Percentiles rank a stretch among this genome's conserved stretches.
Conservation (phyloP, 2,113 vertebrate species). For the Mus pahari region DNA sequence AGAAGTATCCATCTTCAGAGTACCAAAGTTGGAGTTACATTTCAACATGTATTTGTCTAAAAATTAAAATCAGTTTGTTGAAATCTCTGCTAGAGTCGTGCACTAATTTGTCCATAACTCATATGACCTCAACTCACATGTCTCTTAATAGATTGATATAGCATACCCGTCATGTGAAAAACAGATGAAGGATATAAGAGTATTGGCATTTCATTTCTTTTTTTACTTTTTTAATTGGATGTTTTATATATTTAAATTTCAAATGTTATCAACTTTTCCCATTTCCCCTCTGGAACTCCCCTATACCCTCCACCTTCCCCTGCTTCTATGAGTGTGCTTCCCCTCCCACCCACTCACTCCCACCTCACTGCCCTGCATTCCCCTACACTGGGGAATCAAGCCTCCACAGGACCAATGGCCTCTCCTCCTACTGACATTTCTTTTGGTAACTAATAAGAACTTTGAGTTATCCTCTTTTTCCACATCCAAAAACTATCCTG, state of each 20-base stretch:
- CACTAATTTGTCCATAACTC: constrained; percentile 1
- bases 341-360: too few relatives aligned
- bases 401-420: too few relatives aligned
- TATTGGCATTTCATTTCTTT: constrained; percentile 40
- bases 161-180: constrained; percentile 1
- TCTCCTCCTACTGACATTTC: constrained; percentile 21
- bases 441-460: constrained; percentile 50
- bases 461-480: constrained; percentile 40
- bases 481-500: constrained; percentile 24
- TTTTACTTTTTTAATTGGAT: too few relatives aligned
- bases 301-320: too few relatives aligned
- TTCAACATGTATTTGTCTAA: constrained; percentile 28
- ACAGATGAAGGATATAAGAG: constrained; percentile 23
- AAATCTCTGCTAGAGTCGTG: constrained; percentile 16
- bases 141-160: constrained; percentile 24
- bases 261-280: too few relatives aligned
- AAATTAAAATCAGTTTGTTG: constrained; percentile 23
- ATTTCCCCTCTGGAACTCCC: too few relatives aligned
- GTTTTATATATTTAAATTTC: too few relatives aligned
- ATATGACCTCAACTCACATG: neutral
- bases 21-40: neutral
- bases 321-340: too few relatives aligned
- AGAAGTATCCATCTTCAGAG: neutral
- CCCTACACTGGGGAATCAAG: too few relatives aligned
- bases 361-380: too few relatives aligned